Evolutionary conservation across 2,113 vertebrate species (phyloP).

Genomic region (Phrynosoma platyrhinos): DNA sequence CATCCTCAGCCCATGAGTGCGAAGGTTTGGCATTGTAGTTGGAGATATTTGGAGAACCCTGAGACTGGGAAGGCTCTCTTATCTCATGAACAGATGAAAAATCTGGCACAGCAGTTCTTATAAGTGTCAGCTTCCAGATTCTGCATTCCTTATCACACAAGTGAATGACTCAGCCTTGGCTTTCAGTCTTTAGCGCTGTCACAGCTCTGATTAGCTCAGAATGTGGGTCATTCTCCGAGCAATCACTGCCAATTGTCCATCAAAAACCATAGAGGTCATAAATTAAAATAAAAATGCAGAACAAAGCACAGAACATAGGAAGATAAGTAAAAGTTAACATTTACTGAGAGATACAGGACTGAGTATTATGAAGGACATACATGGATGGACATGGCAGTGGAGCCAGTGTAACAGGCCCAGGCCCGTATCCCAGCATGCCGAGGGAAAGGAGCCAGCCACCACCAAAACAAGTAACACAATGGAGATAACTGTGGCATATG

Average conservation of each 20-base stretch:
- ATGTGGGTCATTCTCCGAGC: not conserved
- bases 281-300: not conserved
- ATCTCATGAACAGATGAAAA: not conserved
- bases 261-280: not conserved
- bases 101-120: not conserved
- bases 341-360: slow-evolving; percentile 84
- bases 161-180: not conserved
- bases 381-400: slow-evolving; percentile 74
- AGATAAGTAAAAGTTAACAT: slow-evolving; percentile 76
- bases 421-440: slow-evolving; percentile 47
- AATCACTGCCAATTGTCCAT: rapidly evolving
- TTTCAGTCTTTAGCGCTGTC: not conserved
- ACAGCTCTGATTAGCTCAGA: not conserved
- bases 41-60: too few relatives aligned
- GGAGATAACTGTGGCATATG: slow-evolving; percentile 80
- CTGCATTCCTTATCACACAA: not conserved
- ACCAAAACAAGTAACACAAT: slow-evolving; percentile 76
- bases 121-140: rapidly evolving
- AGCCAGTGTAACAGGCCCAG: slow-evolving; percentile 44
- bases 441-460: slow-evolving; percentile 66
- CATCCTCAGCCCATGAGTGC: not conserved
- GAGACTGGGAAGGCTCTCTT: too few relatives aligned
- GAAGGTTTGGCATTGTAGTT: not conserved
- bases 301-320: slow-evolving; percentile 67
- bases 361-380: slow-evolving; percentile 81